A percentile compares a stretch with the other conserved stretches of the same genome.
Evolutionary conservation across 1,140 invertebrate species (phyloP).

Genomic region (Halotydeus destructor): DNA sequence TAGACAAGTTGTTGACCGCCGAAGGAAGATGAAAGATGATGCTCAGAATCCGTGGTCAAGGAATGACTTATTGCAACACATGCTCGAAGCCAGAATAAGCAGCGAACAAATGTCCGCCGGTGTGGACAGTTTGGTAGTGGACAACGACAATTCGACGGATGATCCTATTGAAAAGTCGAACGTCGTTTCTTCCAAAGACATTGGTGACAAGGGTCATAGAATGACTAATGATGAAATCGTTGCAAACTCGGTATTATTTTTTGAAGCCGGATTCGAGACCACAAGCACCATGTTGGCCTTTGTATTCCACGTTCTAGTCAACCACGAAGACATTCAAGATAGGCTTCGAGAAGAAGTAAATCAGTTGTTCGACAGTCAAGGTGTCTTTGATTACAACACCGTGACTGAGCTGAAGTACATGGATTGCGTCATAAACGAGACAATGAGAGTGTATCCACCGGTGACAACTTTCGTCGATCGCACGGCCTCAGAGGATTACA

Average conservation of each 20-base stretch:
- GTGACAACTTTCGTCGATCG: slow-evolving; percentile 1
- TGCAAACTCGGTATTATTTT: background rate
- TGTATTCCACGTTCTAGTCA: slow-evolving; percentile 27
- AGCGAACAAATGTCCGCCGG: background rate
- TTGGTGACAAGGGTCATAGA: no score
- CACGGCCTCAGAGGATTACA: slow-evolving; percentile 2
- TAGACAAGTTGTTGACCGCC: slow-evolving; percentile 11
- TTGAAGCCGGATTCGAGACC: slow-evolving; percentile 23
- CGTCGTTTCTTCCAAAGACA: no score
- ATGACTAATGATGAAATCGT: background rate
- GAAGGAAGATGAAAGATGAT: slow-evolving; percentile 8
- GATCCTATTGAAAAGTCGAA: no score
- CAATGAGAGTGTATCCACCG: slow-evolving; percentile 22
- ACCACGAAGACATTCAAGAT: slow-evolving; percentile 27
- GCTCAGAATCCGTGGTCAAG: slow-evolving; percentile 2
- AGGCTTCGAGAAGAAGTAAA: slow-evolving; percentile 26
- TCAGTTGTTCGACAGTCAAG: background rate
- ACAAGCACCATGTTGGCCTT: slow-evolving; percentile 28
- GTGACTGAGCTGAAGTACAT: slow-evolving; percentile 18
- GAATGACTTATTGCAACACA: slow-evolving; percentile 16
- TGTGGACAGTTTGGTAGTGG: background rate
- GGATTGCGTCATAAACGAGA: slow-evolving; percentile 24
- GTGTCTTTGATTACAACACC: background rate
- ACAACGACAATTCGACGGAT: background rate
- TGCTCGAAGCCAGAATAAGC: slow-evolving; percentile 13